These are phyloP conservation scores for Reticulitermes lucifugus DNA, from an alignment of 2,888 invertebrate species.

Conservation along the genomic window DNA sequence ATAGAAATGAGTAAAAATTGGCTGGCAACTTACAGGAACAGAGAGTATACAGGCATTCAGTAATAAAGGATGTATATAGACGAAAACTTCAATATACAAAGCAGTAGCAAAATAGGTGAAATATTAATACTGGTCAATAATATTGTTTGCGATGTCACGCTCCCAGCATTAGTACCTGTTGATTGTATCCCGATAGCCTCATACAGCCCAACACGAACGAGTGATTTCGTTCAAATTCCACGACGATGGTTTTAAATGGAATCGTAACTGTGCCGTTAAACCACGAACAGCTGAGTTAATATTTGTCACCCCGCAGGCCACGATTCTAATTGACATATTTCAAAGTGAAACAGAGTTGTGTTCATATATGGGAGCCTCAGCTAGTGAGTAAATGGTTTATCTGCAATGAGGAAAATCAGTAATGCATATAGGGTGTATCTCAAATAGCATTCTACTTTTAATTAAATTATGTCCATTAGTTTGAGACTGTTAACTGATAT, in stretches of 20 bases:
- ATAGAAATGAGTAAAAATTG: background rate
- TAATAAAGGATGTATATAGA: background rate
- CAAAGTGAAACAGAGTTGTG: slow-evolving; percentile 5
- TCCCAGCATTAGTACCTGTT: background rate
- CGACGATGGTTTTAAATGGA: background rate
- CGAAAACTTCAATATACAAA: background rate
- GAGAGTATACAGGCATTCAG: too few species aligned
- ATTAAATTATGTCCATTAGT: background rate
- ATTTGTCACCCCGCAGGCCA: slow-evolving; percentile 12
- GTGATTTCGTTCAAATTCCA: background rate
- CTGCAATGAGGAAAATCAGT: background rate
- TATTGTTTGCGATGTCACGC: background rate
- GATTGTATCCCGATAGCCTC: background rate
- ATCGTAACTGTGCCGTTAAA: background rate
- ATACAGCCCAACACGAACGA: background rate
- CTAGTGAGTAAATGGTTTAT: background rate
- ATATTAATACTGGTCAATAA: background rate
- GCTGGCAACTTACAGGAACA: too few species aligned
- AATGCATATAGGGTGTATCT: too few species aligned
- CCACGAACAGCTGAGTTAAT: slow-evolving; percentile 13
- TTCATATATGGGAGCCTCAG: too few species aligned
- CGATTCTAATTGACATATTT: slow-evolving; percentile 1
- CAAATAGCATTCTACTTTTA: background rate
- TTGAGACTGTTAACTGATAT: background rate
- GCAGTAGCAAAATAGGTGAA: background rate